Conservation (phyloP, 2,797 vertebrate species). For the Ispidina picta region DNA sequence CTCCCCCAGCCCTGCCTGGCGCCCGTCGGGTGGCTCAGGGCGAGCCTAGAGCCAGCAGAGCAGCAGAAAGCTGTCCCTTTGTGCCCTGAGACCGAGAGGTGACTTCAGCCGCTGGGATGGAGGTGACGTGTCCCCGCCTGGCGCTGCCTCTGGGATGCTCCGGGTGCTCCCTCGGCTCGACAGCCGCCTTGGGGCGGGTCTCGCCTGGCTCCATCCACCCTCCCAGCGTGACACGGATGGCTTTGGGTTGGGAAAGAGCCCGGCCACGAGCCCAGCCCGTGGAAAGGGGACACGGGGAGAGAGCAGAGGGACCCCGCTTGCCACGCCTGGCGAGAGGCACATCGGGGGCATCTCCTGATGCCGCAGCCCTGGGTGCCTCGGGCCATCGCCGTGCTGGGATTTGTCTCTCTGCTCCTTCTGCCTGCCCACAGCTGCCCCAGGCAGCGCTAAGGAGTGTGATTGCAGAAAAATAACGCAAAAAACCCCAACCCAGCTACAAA, state of each 20-base stretch:
- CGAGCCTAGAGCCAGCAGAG: fast-evolving
- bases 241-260: not conserved
- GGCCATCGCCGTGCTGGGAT: not conserved
- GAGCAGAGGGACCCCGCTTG: fast-evolving
- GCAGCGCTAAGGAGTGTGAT: fast-evolving
- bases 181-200: fast-evolving
- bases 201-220: not conserved
- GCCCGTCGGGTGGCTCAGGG: fast-evolving
- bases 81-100: not conserved
- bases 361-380: not conserved
- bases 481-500: no score
- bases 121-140: not conserved
- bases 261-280: not conserved
- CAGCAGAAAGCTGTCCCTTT: fast-evolving
- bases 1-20: fast-evolving
- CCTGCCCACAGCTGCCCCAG: not conserved
- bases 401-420: not conserved
- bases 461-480: fast-evolving
- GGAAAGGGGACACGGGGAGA: not conserved
- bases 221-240: not conserved
- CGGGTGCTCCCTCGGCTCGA: fast-evolving
- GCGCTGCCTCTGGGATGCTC: not conserved
- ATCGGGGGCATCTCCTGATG: not conserved
- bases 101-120: fast-evolving
- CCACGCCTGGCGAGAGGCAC: fast-evolving